phyloP scores from a whole-genome alignment of 2,113 vertebrate genomes.

The Phasianus colchicus region DNA sequence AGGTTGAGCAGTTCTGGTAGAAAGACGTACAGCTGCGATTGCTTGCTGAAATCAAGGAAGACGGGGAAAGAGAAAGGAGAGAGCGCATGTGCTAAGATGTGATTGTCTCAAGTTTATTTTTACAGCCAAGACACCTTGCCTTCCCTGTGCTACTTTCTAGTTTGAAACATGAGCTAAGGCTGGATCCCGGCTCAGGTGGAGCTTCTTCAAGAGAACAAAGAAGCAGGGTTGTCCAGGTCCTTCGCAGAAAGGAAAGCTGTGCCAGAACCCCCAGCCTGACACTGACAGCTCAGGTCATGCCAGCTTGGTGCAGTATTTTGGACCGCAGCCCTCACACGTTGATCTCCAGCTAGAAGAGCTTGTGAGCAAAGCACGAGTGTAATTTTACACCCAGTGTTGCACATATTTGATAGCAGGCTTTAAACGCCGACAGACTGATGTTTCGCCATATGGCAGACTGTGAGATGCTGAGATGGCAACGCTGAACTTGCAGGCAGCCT shows the following conservation, averaged over 20 bases:
- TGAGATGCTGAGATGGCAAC: neutral
- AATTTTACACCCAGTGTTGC: neutral
- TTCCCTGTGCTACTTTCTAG: neutral
- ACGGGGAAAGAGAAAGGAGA: neutral
- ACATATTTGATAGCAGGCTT: neutral
- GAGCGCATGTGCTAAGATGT: neutral
- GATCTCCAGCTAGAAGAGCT: neutral
- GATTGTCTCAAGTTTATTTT: fast-evolving
- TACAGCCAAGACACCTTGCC: neutral
- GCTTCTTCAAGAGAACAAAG: neutral
- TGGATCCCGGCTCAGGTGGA: neutral
- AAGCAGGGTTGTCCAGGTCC: fast-evolving
- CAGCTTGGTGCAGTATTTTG: neutral
- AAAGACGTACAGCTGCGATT: neutral
- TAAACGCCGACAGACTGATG: neutral
- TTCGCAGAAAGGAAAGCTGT: neutral
- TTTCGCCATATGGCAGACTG: neutral
- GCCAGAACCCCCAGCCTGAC: neutral
- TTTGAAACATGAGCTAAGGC: neutral
- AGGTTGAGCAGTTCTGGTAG: neutral
- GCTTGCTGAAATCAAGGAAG: neutral
- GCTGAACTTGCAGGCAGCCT: neutral
- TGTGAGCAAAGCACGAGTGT: neutral
- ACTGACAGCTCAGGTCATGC: neutral
- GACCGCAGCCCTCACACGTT: neutral